phyloP scores from a whole-genome alignment of 2,888 invertebrate species.

The Ceratothoa steindachneri region DNA sequence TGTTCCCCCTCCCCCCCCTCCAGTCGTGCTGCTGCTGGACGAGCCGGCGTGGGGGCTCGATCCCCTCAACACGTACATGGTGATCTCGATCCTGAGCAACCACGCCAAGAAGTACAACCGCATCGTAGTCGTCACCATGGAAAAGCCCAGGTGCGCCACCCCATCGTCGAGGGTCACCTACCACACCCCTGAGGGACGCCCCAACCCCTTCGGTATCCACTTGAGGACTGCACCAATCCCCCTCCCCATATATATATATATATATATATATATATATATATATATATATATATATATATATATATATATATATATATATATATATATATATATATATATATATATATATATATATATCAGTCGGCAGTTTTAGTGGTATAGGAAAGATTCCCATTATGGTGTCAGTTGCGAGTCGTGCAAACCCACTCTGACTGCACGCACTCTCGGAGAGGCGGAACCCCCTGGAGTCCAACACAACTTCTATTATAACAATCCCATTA shows the following conservation, averaged over 20 bases:
- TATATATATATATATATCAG: too few species aligned
- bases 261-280: neutral
- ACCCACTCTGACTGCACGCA: too few species aligned
- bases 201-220: too few species aligned
- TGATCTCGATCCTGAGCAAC: slow-evolving; percentile 88
- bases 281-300: neutral
- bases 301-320: neutral
- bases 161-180: too few species aligned
- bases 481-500: too few species aligned
- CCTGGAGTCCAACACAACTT: too few species aligned
- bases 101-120: slow-evolving; percentile 80
- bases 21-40: slow-evolving; percentile 80
- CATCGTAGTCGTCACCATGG: slow-evolving; percentile 84
- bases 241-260: too few species aligned
- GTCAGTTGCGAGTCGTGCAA: neutral
- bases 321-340: neutral
- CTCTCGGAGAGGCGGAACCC: too few species aligned
- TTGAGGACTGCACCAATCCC: too few species aligned
- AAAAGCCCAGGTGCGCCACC: slow-evolving; percentile 74
- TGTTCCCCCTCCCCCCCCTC: too few species aligned
- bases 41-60: slow-evolving; percentile 93
- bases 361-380: neutral
- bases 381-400: neutral
- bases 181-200: too few species aligned
- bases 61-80: slow-evolving; percentile 88